phyloP scores from a whole-genome alignment of 2,797 vertebrate genomes.

The Bryconaethiops microstoma region DNA sequence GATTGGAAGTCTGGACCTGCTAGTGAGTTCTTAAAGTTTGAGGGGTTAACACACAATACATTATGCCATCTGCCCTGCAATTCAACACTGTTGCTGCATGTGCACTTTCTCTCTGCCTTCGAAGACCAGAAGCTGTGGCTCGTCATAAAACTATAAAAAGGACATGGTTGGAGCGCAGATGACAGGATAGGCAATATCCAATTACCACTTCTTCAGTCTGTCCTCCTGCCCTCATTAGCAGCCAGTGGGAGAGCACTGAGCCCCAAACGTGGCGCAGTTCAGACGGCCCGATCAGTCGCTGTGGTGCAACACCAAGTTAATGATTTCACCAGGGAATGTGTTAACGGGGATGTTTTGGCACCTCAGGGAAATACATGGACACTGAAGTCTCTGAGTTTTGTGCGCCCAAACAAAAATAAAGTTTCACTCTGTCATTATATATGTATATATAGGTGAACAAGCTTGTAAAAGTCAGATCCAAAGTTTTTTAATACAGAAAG shows the following conservation, averaged over 20 bases:
- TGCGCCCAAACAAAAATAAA: background rate
- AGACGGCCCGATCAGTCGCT: constrained; percentile 28
- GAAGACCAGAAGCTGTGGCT: constrained; percentile 9
- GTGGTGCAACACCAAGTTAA: constrained; percentile 45
- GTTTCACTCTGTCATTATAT: background rate
- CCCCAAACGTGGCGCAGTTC: constrained; percentile 21
- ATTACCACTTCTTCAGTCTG: constrained; percentile 48
- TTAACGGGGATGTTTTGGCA: constrained; percentile 4
- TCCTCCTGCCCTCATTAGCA: constrained; percentile 51
- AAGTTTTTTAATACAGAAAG: background rate
- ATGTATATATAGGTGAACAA: background rate
- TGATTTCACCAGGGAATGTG: constrained; percentile 43
- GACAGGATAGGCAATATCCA: constrained; percentile 51
- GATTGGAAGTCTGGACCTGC: background rate
- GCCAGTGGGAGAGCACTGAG: constrained; percentile 26
- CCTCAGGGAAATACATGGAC: constrained; percentile 1
- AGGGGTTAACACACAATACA: background rate
- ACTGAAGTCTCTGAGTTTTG: background rate
- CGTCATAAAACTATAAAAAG: constrained; percentile 43
- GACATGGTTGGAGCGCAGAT: constrained; percentile 39
- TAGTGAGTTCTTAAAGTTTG: background rate
- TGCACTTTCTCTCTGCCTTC: background rate
- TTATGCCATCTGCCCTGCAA: background rate
- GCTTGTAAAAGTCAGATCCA: background rate
- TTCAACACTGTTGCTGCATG: background rate